A percentile compares a stretch with the other conserved stretches of the same genome.
phyloP scores from a whole-genome alignment of 2,113 vertebrate species.

The Periophthalmodon schlosseri region DNA sequence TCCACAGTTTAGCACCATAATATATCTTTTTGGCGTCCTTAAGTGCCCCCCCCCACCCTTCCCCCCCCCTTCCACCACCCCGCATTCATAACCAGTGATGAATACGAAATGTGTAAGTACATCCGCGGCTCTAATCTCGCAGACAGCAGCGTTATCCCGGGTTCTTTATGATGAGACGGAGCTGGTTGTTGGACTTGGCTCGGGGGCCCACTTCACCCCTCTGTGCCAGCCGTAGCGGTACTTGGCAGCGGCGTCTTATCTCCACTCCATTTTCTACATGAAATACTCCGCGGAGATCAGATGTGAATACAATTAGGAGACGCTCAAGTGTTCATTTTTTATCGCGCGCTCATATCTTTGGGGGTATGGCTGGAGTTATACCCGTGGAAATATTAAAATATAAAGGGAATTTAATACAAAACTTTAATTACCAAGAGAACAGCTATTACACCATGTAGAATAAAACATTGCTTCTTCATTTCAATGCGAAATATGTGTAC shows the following conservation, averaged over 20 bases:
- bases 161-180: constrained; percentile 41
- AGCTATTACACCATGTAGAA: too few species aligned
- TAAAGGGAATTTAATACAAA: background rate
- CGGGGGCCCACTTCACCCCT: constrained; percentile 30
- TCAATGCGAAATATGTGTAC: too few species aligned
- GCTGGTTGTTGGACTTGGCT: constrained; percentile 36
- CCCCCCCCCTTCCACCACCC: too few species aligned
- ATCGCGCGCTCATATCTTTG: constrained; percentile 28
- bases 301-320: constrained; percentile 19
- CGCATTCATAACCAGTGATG: background rate
- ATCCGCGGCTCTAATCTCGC: background rate
- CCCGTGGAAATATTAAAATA: background rate
- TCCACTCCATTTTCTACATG: constrained; percentile 37
- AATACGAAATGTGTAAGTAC: constrained; percentile 17
- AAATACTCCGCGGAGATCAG: constrained; percentile 21
- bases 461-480: too few species aligned
- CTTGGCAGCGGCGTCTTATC: constrained; percentile 29
- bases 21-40: background rate
- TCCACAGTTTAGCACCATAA: background rate
- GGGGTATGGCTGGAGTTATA: background rate
- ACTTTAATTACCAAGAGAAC: background rate
- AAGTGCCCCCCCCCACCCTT: background rate
- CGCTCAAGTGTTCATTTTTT: constrained; percentile 10
- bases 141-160: constrained; percentile 20
- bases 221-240: constrained; percentile 21